Evolutionary conservation across 2,113 vertebrate genomes (phyloP).

Genomic region (Scophthalmus maximus): DNA sequence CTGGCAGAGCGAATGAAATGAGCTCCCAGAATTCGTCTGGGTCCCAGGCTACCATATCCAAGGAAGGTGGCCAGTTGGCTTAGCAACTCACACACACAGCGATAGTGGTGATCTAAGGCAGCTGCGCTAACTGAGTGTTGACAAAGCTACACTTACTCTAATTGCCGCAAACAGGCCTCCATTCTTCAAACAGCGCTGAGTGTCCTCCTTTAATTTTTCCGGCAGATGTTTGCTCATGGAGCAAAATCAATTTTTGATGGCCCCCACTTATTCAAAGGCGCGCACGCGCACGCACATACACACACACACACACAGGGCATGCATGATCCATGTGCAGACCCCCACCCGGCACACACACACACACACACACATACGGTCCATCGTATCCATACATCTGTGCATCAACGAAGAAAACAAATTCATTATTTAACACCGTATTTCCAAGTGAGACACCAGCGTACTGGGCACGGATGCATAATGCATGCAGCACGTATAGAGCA

Average conservation of each 20-base stretch:
- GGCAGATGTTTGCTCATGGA: slow-evolving; percentile 24
- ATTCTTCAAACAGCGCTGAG: neutral
- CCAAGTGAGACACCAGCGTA: slow-evolving; percentile 29
- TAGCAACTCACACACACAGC: neutral
- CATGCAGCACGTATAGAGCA: slow-evolving; percentile 29
- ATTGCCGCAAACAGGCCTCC: slow-evolving; percentile 4
- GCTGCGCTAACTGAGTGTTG: neutral
- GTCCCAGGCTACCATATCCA: no score
- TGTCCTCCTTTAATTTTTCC: slow-evolving; percentile 9
- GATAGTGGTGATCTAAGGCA: slow-evolving; percentile 1
- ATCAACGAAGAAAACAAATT: slow-evolving; percentile 50
- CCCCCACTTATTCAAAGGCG: neutral
- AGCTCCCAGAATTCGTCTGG: no score
- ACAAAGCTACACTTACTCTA: neutral
- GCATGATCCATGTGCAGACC: slow-evolving; percentile 3
- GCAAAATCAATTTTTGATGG: slow-evolving; percentile 41
- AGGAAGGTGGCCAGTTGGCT: neutral
- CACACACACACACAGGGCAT: neutral
- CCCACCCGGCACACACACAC: neutral
- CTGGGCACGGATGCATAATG: slow-evolving; percentile 48
- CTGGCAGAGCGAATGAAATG: no score
- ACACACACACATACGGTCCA: neutral
- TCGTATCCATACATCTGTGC: slow-evolving; percentile 35
- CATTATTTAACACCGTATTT: slow-evolving; percentile 64
- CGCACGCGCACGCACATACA: neutral